Percentiles rank a stretch among this genome's conserved stretches.
Evolutionary conservation across 2,113 vertebrate species (phyloP).

Genomic region (Mustela nigripes): DNA sequence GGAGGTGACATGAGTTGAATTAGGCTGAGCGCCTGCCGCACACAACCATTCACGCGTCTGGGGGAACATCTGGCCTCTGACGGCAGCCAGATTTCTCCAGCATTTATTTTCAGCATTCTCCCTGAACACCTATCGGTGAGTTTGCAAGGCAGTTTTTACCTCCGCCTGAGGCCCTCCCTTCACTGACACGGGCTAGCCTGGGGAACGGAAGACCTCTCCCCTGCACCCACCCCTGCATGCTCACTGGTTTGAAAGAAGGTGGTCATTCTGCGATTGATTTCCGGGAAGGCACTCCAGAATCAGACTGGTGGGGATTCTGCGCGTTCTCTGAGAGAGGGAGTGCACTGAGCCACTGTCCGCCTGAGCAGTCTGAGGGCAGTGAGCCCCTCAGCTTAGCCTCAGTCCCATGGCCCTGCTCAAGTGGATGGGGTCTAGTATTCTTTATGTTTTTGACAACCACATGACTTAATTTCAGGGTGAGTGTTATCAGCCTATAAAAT

Average conservation of each 20-base stretch:
- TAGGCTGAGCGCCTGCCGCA: neutral
- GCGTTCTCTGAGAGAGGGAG: constrained; percentile 9
- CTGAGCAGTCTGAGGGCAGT: neutral
- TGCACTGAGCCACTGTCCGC: neutral
- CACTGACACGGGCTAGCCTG: neutral
- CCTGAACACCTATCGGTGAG: constrained; percentile 46
- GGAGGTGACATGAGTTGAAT: neutral
- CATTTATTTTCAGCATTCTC: constrained; percentile 71
- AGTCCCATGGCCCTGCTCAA: neutral
- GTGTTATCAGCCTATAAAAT: constrained; percentile 13
- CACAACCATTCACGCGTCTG: neutral
- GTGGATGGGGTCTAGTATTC: neutral
- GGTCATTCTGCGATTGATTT: constrained; percentile 11
- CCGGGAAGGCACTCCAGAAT: neutral
- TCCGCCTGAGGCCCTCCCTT: neutral
- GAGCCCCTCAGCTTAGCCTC: neutral
- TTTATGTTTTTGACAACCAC: constrained; percentile 47
- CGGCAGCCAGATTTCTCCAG: constrained; percentile 52
- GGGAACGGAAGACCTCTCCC: neutral
- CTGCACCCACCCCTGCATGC: neutral
- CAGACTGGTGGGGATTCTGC: neutral
- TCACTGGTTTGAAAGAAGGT: neutral
- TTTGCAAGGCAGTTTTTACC: constrained; percentile 36
- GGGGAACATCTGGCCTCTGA: constrained; percentile 61
- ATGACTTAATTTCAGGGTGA: constrained; percentile 56